These are phyloP conservation scores for Lutjanus erythropterus DNA, from an alignment of 2,113 vertebrate species.

Conservation along the genomic window DNA sequence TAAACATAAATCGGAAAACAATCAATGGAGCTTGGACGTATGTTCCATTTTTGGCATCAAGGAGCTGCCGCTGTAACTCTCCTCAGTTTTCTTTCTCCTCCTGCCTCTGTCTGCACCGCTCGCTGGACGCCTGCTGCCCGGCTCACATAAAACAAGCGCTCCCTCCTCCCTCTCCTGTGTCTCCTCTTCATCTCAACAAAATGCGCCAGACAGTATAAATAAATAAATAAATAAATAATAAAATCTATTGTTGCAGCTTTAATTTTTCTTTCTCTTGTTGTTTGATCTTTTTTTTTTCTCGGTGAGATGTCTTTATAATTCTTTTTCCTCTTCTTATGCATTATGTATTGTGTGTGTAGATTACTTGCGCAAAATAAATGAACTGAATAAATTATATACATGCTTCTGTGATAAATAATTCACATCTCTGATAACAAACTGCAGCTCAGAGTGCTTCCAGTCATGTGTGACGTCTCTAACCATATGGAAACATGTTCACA, in stretches of 20 bases:
- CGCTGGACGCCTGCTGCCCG: too few species aligned
- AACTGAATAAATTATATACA: neutral
- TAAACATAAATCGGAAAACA: too few species aligned
- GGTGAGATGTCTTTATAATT: neutral
- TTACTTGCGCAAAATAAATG: neutral
- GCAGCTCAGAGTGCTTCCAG: neutral
- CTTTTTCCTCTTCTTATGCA: neutral
- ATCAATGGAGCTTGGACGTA: too few species aligned
- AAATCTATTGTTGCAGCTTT: neutral
- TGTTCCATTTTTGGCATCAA: too few species aligned
- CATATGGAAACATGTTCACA: constrained; percentile 1
- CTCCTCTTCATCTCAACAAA: too few species aligned
- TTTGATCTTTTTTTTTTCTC: neutral
- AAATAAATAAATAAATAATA: too few species aligned
- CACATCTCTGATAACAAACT: constrained; percentile 1
- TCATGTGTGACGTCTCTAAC: neutral
- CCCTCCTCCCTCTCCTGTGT: too few species aligned
- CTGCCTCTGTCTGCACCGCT: too few species aligned
- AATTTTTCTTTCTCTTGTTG: neutral
- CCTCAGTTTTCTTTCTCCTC: too few species aligned
- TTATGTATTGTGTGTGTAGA: neutral
- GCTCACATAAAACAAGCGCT: too few species aligned
- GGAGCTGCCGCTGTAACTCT: too few species aligned
- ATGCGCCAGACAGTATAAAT: too few species aligned
- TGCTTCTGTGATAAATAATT: constrained; percentile 38